Evolutionary conservation across 1,140 invertebrate species (phyloP).

Genomic region (Onthophagus taurus): DNA sequence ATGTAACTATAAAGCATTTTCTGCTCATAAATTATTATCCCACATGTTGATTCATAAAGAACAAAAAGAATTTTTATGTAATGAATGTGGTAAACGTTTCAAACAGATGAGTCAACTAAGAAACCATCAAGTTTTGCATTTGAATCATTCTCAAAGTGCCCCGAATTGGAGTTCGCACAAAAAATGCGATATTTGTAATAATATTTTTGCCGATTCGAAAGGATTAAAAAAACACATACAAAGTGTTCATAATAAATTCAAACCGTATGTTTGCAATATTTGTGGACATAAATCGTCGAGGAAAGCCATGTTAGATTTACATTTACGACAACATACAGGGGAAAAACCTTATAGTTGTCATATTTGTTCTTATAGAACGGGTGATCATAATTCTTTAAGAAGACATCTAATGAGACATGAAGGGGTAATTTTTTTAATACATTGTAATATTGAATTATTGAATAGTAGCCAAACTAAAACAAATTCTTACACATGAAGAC

Average conservation of each 20-base stretch:
- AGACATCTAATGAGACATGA: conserved; percentile 68
- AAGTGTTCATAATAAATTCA: conserved; percentile 66
- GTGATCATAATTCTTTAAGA: conserved; percentile 62
- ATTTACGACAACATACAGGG: conserved; percentile 60
- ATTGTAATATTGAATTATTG: background rate
- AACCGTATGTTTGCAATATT: conserved; percentile 65
- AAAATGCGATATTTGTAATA: conserved; percentile 58
- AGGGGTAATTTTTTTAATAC: conserved; percentile 40
- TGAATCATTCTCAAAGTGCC: conserved; percentile 29
- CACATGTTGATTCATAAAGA: conserved; percentile 55
- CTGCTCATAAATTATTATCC: conserved; percentile 37
- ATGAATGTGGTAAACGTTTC: conserved; percentile 52
- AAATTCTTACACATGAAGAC: too few relatives aligned
- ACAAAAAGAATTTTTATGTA: conserved; percentile 47
- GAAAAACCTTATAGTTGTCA: conserved; percentile 65
- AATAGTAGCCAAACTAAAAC: too few relatives aligned
- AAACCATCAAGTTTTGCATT: conserved; percentile 51
- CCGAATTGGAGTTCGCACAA: conserved; percentile 53
- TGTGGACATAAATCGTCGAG: conserved; percentile 63
- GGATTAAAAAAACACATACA: conserved; percentile 67
- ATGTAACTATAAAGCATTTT: conserved; percentile 49
- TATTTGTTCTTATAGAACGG: conserved; percentile 56
- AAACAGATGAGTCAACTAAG: conserved; percentile 54
- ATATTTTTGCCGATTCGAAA: conserved; percentile 63
- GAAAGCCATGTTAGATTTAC: conserved; percentile 55